Base-by-base conservation (phyloP, 2,888 invertebrate genomes). In the Doris montereyensis region DNA sequence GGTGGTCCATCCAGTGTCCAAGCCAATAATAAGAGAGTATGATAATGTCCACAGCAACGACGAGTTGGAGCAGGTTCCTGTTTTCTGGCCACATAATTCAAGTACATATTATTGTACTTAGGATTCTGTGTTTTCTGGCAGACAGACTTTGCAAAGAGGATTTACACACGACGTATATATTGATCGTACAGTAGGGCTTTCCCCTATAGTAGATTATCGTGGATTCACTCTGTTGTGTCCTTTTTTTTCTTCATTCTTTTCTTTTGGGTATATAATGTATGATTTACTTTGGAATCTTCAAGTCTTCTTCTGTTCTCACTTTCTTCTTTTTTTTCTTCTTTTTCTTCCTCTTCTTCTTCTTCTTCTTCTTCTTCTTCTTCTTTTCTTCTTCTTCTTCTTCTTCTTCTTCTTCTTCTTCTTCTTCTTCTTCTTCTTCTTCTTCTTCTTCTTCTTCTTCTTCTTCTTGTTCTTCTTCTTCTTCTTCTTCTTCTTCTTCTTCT, bases 401-500 rank as follows among this genome's bases (percentile, higher is more conserved):
- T 26, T 32, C 21, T 24, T 34, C 35, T 26, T 65, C 65, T 34
- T 34, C 2, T 26, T 24, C 26, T 34, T 13, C n/a, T n/a, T 60
- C 28, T n/a, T 60, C 21, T 21, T 32, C 10, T 13, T 10, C 1
- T 60, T 71, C 35, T 34, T 71, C 32, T 71, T 34, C 71, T 71
- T 34, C 58, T 28, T 58, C 26, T 30, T 73, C 17, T 32, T 28
- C 21, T 21, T 41, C 13, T 21, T 68, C 28, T 8, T 34, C 21
- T 2, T 41, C 10, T 32, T 41, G 34, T 26, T 71, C 41, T 5
- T 71, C 41, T 10, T 71, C n/a, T 35, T 34, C 35, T 24, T 34
- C 35, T 17, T 71, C n/a, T 35, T 71, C 58, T 30, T 34, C 58
- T 28, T 58, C 26, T 30, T 73, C 58, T 30, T 73, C 58, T 30